Base-by-base conservation (phyloP, 23 tunicate species). In the Styela plicata region DNA sequence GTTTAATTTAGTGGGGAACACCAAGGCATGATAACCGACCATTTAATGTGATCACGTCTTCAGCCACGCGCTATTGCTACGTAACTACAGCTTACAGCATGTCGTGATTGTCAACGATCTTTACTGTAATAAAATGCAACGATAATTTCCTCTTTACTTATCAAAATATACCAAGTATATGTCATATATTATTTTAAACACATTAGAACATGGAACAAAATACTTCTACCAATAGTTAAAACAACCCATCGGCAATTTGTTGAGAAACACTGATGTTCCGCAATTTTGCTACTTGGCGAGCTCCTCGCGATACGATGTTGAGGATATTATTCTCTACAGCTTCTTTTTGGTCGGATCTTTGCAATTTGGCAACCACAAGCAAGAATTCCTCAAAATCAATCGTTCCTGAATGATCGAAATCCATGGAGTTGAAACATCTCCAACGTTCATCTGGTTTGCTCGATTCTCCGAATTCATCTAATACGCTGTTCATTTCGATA, bases 371-470 rank as follows among this genome's bases (percentile, higher is more conserved):
- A 57, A 93, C 23, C 17, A 93, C 82, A 36, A 80, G 20, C 81
- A 93, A 68, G 76, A 93, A 93, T 63, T 93, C 93, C 33, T 93
- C 98, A 69, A 93, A 93, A 65, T 93, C 98, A 10, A 93, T 77
- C 29, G 89, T 85, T 13, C 67, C 75, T 24, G 93, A 84, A 5
- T 71, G 35, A 44, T 93, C 94, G 1, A 79, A 13, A 73, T 93
- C 94, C 62, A 93, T 85, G 21, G 81, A 76, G 31, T 85, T 52
- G 82, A 93, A 93, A 57, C 79, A 87, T 57, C 70, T 74, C 34
- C 33, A 22, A 25, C 97, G 62, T 63, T 91, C 91, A 36, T 91
- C 79, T 73, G 74, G 84, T 32, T 73, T 68, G 79, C 98, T 93
- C 2, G 52, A 63, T 44, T 93, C 98, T 20, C 98, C 98, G 52